Base-by-base conservation (phyloP, 1,140 invertebrate genomes). In the Aphelinus atriplicis region DNA sequence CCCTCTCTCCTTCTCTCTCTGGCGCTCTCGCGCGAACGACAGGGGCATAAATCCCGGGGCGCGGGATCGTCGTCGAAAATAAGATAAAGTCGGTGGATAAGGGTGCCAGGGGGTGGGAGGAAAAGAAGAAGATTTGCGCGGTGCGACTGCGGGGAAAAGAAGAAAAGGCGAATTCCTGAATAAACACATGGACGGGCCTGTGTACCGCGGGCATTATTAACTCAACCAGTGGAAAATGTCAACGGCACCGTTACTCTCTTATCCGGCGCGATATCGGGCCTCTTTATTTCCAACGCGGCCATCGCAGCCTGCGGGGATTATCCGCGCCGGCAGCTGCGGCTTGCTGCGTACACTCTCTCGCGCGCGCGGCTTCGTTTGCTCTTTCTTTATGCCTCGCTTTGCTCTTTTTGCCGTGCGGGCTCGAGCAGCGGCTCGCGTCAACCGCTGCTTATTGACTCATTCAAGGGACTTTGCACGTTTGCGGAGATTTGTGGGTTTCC, bases 171-270 rank as follows among this genome's bases (percentile, higher is more conserved):
- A 87, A 86, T 86, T 86, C 81, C 78, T 82, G 83, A 87, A 87
- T 86, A 88, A 87, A 88, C 86, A 87, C 85, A 87, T 87, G 67
- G 61, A 78, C 75, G 75, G 76, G 77, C 71, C 78, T 86, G 84
- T 87, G 83, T 86, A 84, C 86, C 77, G 73, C 76, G 80, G 84
- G 84, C 82, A 86, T 88, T 88, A 87, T 87, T 86, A 87, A 87
- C 83, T 87, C 83, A 87, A 87, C 84, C 85, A 84, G 83, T 81
- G 84, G 85, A 87, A 88, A 86, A 87, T 85, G 84, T 87, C 86
- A 87, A 86, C 81, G 80, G 81, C 74, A 80, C 80, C 78, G 76
- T 75, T 71, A 56, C 63, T 71, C 75, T 75, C 77, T 83, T 83
- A 83, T 84, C 73, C 53, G 51, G 63, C 45, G 46, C 61, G 43